Percentiles rank a stretch among this genome's conserved stretches.
Conservation (phyloP, 2,113 vertebrate species). For the Numida meleagris region DNA sequence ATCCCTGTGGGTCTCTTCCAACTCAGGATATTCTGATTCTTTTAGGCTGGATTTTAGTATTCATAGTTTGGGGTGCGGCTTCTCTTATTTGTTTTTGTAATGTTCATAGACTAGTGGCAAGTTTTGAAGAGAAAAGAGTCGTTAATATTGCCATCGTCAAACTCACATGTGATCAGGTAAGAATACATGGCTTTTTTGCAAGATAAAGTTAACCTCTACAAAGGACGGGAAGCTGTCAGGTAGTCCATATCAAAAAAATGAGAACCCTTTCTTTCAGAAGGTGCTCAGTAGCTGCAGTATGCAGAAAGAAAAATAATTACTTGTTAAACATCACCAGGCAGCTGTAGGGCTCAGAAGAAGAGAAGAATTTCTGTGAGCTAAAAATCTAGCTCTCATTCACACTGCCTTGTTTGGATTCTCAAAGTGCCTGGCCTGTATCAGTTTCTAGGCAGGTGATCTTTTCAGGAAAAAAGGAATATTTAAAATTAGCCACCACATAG, state of each 20-base stretch:
- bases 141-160: background rate
- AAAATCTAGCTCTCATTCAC: background rate
- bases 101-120: background rate
- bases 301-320: background rate
- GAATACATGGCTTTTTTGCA: background rate
- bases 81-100: background rate
- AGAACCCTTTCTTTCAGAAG: background rate
- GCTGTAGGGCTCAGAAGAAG: background rate
- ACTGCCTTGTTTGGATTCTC: background rate
- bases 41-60: background rate
- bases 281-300: background rate
- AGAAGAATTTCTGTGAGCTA: background rate
- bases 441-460: background rate
- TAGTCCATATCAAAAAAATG: background rate
- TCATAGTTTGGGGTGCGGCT: accelerated
- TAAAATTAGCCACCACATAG: background rate
- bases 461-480: background rate
- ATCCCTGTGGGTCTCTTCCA: background rate
- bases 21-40: background rate
- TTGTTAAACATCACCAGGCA: background rate
- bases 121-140: background rate
- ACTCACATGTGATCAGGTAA: background rate
- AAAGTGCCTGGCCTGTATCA: background rate
- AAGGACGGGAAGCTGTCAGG: background rate
- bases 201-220: background rate